Percentiles rank a stretch among this genome's conserved stretches.
Conservation (phyloP, 2,113 vertebrate genomes). For the Muscicapa adusta region DNA sequence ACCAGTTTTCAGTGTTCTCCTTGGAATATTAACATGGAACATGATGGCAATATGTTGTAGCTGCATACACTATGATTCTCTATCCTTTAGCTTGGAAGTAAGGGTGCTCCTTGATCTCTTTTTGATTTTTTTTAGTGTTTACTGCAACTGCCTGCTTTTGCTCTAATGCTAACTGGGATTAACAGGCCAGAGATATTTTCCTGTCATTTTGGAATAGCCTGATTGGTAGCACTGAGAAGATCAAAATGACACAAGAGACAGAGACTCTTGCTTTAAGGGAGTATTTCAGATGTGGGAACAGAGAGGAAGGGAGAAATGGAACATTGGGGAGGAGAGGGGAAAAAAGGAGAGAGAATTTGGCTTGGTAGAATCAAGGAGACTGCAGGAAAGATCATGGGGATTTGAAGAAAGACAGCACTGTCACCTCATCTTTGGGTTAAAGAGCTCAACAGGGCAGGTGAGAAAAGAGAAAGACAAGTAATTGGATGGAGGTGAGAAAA, state of each 20-base stretch:
- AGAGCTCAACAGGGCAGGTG: neutral
- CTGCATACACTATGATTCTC: neutral
- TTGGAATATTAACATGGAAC: neutral
- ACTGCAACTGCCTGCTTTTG: neutral
- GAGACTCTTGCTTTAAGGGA: conserved; percentile 30
- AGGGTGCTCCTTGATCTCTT: neutral
- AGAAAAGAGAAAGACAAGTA: neutral
- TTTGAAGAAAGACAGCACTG: neutral
- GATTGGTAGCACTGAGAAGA: neutral
- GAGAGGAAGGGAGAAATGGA: neutral
- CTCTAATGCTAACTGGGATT: neutral
- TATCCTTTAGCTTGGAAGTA: neutral
- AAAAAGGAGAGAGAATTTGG: neutral
- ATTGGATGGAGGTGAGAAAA: neutral
- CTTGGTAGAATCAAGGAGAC: neutral
- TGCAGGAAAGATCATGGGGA: neutral
- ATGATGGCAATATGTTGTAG: neutral
- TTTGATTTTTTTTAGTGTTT: neutral
- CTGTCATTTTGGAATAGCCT: conserved; percentile 41
- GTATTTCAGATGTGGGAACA: neutral
- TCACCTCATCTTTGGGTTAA: neutral
- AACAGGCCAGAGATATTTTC: conserved; percentile 32
- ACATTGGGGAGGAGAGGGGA: neutral
- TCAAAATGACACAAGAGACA: conserved; percentile 43
- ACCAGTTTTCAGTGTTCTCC: neutral